phyloP scores from a whole-genome alignment of 2,888 invertebrate genomes.

The Andrena bucephala region DNA sequence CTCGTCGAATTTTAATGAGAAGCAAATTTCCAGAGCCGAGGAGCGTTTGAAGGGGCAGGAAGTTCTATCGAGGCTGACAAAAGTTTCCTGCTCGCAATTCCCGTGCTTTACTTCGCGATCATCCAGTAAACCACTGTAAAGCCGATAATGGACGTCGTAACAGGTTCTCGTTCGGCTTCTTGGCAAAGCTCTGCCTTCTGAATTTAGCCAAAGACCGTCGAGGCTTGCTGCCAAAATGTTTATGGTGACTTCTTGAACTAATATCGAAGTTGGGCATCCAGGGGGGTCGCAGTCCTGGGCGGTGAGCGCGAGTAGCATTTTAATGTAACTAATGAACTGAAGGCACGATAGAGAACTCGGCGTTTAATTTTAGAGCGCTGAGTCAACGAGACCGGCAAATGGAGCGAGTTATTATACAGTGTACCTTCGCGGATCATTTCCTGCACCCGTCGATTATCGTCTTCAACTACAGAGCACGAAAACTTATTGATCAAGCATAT shows the following conservation, averaged over 20 bases:
- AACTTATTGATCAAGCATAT: too few relatives aligned
- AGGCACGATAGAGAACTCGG: neutral
- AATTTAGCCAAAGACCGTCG: constrained; percentile 56
- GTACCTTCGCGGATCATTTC: neutral
- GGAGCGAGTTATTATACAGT: neutral
- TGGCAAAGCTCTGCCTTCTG: constrained; percentile 61
- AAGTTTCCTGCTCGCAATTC: constrained; percentile 33
- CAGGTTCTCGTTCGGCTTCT: constrained; percentile 64
- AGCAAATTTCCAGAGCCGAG: constrained; percentile 10
- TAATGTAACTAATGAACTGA: constrained; percentile 28
- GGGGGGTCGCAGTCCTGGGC: neutral
- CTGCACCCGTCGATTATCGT: too few relatives aligned
- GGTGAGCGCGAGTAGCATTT: constrained; percentile 7
- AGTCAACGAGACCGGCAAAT: neutral
- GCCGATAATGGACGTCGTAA: constrained; percentile 65
- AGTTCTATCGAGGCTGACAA: constrained; percentile 30
- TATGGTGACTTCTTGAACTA: constrained; percentile 56
- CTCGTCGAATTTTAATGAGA: neutral
- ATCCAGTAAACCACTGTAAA: constrained; percentile 55
- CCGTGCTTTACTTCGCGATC: constrained; percentile 35
- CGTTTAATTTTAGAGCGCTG: constrained; percentile 9
- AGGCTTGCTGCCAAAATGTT: constrained; percentile 62
- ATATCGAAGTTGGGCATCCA: constrained; percentile 50
- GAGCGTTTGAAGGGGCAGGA: neutral
- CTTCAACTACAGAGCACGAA: too few relatives aligned